A percentile compares a stretch with the other conserved stretches of the same genome.
Evolutionary conservation across 2,888 invertebrate genomes (phyloP).

Genomic region (Plagodis pulveraria): DNA sequence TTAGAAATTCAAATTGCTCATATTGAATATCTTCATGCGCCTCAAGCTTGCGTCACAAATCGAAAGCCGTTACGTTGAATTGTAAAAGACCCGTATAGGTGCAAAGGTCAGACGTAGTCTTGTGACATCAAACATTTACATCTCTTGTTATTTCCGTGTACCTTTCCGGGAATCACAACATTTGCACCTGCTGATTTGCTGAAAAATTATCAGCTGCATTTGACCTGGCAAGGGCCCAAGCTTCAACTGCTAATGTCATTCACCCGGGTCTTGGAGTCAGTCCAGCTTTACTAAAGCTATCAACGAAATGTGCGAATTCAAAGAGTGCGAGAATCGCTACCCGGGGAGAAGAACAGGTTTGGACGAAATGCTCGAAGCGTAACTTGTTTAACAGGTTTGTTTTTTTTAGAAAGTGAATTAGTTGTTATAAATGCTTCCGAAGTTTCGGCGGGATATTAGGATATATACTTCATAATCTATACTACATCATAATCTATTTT

Average conservation of each 20-base stretch:
- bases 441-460: no score
- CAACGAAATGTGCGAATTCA: slow-evolving; percentile 43
- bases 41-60: slow-evolving; percentile 7
- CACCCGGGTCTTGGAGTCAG: slow-evolving; percentile 45
- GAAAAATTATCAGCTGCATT: slow-evolving; percentile 34
- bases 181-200: slow-evolving; percentile 33
- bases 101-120: slow-evolving; percentile 9
- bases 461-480: no score
- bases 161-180: slow-evolving; percentile 7
- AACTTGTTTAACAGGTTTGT: slow-evolving; percentile 1
- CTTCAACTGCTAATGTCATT: slow-evolving; percentile 42
- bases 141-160: neutral
- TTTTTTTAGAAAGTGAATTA: no score
- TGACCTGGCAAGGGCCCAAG: slow-evolving; percentile 41
- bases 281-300: slow-evolving; percentile 45
- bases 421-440: no score
- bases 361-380: slow-evolving; percentile 1
- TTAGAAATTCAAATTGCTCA: no score
- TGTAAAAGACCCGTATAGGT: slow-evolving; percentile 3
- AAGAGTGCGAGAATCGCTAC: slow-evolving; percentile 31
- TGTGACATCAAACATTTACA: slow-evolving; percentile 1
- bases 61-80: slow-evolving; percentile 13
- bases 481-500: no score
- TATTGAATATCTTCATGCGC: no score
- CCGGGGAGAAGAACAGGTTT: slow-evolving; percentile 18